Evolutionary conservation across 2,113 vertebrate species (phyloP).

Genomic region (Lanius ludovicianus): DNA sequence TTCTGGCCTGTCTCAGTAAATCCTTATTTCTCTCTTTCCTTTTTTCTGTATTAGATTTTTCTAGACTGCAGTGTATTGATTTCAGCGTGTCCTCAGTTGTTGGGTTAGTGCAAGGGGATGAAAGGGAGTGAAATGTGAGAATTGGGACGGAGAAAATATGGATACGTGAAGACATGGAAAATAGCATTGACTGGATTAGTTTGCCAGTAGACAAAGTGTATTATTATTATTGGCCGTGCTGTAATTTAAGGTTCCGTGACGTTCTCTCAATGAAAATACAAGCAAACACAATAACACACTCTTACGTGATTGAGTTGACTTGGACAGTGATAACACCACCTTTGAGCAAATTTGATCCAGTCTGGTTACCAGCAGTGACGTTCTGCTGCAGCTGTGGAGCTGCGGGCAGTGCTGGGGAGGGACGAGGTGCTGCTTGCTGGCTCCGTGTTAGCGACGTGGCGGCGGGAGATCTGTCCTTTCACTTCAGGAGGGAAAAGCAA

Average conservation of each 20-base stretch:
- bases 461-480: conserved; percentile 50
- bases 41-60: neutral
- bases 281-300: neutral
- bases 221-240: neutral
- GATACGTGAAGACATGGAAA: neutral
- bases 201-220: neutral
- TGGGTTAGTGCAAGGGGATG: neutral
- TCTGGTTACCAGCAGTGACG: neutral
- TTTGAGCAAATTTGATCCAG: neutral
- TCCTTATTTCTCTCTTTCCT: neutral
- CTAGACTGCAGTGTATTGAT: neutral
- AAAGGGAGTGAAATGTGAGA: neutral
- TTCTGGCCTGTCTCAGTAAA: neutral
- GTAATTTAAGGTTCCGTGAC: neutral
- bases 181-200: neutral
- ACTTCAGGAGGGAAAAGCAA: conserved; percentile 60
- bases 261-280: neutral
- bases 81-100: neutral
- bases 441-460: conserved; percentile 63
- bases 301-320: neutral
- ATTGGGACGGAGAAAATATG: neutral
- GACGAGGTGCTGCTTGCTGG: conserved; percentile 24
- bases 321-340: neutral
- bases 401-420: neutral
- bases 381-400: neutral